Evolutionary conservation across 2,113 vertebrate species (phyloP).

Genomic region (Lycaon pictus): DNA sequence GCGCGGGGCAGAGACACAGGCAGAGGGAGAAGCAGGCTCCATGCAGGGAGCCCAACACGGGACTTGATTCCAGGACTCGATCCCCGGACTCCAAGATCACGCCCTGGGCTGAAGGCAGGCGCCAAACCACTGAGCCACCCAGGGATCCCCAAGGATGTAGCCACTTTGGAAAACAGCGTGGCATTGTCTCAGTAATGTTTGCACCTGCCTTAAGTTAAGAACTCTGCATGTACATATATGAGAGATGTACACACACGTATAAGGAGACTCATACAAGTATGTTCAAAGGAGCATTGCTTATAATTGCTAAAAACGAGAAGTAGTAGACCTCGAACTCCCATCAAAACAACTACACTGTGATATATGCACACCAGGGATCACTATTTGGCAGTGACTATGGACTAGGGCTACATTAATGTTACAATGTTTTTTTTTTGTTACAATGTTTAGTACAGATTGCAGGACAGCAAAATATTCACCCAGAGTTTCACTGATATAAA

Average conservation of each 20-base stretch:
- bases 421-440: neutral
- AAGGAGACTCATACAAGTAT: neutral
- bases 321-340: neutral
- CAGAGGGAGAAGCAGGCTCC: too few species aligned
- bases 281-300: neutral
- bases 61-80: too few species aligned
- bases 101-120: too few species aligned
- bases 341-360: too few species aligned
- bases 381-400: neutral
- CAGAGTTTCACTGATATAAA: neutral
- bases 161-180: neutral
- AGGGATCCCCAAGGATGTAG: neutral
- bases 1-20: too few species aligned
- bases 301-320: neutral
- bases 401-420: neutral
- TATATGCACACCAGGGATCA: fast-evolving
- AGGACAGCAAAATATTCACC: neutral
- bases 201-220: neutral
- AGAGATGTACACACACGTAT: neutral
- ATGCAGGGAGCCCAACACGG: too few species aligned
- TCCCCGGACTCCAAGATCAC: too few species aligned
- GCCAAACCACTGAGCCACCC: too few species aligned
- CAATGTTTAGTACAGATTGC: neutral
- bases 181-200: neutral
- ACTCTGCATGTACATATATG: neutral